A percentile compares a stretch with the other conserved stretches of the same genome.
Conservation (phyloP, 2,888 invertebrate species). For the Acheta domesticus region DNA sequence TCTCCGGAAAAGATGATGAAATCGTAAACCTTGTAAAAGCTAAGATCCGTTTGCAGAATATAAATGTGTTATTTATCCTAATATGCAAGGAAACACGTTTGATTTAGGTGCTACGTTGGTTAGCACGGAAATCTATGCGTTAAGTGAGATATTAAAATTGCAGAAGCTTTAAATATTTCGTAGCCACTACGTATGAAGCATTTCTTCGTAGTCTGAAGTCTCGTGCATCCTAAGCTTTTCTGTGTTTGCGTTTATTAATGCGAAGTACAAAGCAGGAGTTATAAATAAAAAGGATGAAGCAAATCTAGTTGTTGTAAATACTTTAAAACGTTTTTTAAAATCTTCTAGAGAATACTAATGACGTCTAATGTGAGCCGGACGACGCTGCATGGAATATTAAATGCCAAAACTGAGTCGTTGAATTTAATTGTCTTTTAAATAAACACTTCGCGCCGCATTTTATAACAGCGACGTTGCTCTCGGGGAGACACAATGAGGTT, state of each 20-base stretch:
- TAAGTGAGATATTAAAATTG: constrained; percentile 6
- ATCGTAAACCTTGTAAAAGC: constrained; percentile 18
- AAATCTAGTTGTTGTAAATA: background rate
- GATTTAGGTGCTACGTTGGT: constrained; percentile 18
- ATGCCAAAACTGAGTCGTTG: too few species aligned
- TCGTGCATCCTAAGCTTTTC: background rate
- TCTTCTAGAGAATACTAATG: background rate
- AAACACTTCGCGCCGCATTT: too few species aligned
- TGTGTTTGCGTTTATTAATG: background rate
- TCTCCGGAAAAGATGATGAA: constrained; percentile 18
- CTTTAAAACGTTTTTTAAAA: background rate
- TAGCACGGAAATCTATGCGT: constrained; percentile 10
- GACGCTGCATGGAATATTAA: too few species aligned
- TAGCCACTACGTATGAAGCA: background rate
- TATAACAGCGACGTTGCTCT: too few species aligned
- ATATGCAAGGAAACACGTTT: constrained; percentile 11
- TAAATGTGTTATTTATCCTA: constrained; percentile 10
- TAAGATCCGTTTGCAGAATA: constrained; percentile 18
- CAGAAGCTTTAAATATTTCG: background rate
- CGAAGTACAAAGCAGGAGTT: background rate
- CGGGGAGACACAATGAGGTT: too few species aligned
- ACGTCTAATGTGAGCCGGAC: too few species aligned
- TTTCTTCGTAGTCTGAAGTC: background rate
- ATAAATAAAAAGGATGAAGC: background rate
- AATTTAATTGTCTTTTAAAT: too few species aligned